Evolutionary conservation across 2,113 vertebrate species (phyloP), one percentile per base, ranked within the genome.

Genomic region (Chionis minor): DNA sequence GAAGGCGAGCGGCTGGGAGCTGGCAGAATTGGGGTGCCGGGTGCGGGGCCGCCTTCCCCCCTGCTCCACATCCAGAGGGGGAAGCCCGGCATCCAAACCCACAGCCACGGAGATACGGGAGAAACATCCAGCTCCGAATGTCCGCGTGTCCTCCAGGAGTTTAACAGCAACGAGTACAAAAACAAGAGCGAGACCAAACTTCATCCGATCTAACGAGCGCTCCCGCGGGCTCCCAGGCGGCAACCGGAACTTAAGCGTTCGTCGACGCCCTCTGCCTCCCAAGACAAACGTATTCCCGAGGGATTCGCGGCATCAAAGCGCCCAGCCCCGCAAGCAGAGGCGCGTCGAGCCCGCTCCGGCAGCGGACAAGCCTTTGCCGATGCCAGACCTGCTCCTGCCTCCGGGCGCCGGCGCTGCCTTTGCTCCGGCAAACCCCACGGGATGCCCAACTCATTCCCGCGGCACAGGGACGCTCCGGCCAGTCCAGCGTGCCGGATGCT

Each of bases 401-500:
- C 17, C 1, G 0, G 21, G 40, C 14, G 17, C 63, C 4, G 15
- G 35, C 5, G 3, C 61, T 47, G 20, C 16, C n/a, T 30, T 51
- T 1, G 1, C 44, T 16, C 42, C 69, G 9, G 44, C 74, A 12
- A 26, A 30, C 2, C 33, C 73, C 58, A 0, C 1, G 24, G 58
- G 52, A 17, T 1, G 3, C 66, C 44, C 79, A 2, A 62, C 18
- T 20, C 1, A 1, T 44, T 12, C 42, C 32, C 4, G 10, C 4
- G 38, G 33, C 1, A 1, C 3, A 0, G 26, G 16, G 67, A 3
- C 38, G 19, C 33, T 65, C 69, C 35, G 18, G 4, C 16, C 1
- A 0, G 42, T 28, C 33, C 66, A 30, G 9, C 2, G 0, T 42
- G 4, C 0, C 2, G 27, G 17, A 5, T 32, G 8, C 59, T 12